These are phyloP conservation scores for Megaceryle maxima DNA, from an alignment of 2,113 vertebrate species.

Conservation along the genomic window DNA sequence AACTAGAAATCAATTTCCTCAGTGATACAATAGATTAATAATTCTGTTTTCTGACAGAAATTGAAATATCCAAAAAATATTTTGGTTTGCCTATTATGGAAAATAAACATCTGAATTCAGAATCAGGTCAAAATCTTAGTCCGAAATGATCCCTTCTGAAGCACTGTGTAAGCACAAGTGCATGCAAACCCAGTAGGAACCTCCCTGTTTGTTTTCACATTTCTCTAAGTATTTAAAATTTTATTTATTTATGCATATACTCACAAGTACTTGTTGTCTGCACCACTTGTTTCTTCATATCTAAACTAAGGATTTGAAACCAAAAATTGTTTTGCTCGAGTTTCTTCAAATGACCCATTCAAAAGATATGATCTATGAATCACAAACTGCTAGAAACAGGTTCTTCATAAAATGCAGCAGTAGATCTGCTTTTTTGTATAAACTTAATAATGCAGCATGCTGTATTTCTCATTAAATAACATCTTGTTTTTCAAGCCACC, in stretches of 20 bases:
- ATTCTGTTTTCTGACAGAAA: background rate
- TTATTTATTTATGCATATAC: background rate
- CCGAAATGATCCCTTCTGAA: background rate
- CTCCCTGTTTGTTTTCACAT: background rate
- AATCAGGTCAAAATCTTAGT: background rate
- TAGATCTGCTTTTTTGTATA: background rate
- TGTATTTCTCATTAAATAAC: background rate
- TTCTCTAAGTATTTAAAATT: background rate
- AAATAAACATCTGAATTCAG: background rate
- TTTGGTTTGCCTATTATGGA: rapidly evolving
- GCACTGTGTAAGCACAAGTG: background rate
- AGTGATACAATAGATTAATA: background rate
- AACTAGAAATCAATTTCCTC: background rate
- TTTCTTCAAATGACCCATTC: background rate
- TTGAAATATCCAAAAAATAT: background rate
- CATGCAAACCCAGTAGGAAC: background rate
- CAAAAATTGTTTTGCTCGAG: background rate
- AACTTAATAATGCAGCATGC: background rate
- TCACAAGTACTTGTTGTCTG: background rate
- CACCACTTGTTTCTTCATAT: background rate
- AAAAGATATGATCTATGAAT: background rate
- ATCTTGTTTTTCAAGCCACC: background rate
- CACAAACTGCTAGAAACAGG: background rate
- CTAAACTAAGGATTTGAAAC: background rate
- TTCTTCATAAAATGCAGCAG: background rate